phyloP scores from a whole-genome alignment of 2,888 invertebrate species.

The Cylindroiulus punctatus region DNA sequence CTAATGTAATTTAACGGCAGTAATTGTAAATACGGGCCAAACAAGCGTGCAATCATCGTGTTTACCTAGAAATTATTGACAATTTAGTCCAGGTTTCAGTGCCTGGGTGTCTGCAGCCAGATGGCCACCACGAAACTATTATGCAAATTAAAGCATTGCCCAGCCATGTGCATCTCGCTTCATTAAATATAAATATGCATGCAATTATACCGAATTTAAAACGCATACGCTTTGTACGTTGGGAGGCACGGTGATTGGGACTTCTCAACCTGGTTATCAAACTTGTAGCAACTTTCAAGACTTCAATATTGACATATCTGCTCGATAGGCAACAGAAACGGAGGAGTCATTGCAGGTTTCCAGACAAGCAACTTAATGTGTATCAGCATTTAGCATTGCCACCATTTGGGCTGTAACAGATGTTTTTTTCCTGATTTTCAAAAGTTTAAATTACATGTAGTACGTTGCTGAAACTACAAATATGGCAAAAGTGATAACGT shows the following conservation, averaged over 20 bases:
- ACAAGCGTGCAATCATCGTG: slow-evolving; percentile 51
- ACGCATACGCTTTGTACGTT: neutral
- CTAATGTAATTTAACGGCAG: slow-evolving; percentile 49
- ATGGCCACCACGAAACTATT: slow-evolving; percentile 39
- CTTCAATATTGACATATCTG: neutral
- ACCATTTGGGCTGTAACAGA: too few relatives aligned
- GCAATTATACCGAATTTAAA: slow-evolving; percentile 12
- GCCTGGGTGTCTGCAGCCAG: slow-evolving; percentile 16
- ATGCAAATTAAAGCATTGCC: slow-evolving; percentile 40
- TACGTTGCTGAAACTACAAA: too few relatives aligned
- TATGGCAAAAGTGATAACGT: too few relatives aligned
- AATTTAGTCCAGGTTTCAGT: slow-evolving; percentile 35
- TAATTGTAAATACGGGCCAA: slow-evolving; percentile 51
- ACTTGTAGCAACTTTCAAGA: neutral
- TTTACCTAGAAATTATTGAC: slow-evolving; percentile 52
- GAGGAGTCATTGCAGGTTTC: neutral
- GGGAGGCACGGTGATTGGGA: neutral
- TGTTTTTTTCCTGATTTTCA: neutral
- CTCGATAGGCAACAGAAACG: neutral
- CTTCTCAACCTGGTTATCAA: neutral
- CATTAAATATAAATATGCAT: slow-evolving; percentile 33
- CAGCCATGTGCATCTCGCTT: slow-evolving; percentile 40
- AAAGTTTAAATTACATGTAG: too few relatives aligned
- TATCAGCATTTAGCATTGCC: neutral
- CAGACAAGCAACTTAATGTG: neutral